These are phyloP conservation scores for Apodemus sylvaticus DNA, from an alignment of 2,113 vertebrate species.

Conservation along the genomic window DNA sequence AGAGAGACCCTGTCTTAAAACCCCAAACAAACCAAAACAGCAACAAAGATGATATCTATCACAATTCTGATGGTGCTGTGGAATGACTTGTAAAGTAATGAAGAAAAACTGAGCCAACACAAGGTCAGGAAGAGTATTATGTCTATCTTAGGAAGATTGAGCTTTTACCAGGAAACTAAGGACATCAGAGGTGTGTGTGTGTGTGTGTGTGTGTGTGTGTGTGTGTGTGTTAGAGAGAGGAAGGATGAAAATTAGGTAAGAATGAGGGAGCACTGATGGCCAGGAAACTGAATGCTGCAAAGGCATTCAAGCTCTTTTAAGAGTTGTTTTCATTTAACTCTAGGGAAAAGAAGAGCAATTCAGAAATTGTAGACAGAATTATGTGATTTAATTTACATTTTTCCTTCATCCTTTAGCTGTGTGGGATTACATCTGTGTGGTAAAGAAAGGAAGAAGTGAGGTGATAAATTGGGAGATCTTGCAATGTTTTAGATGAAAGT, in stretches of 20 bases:
- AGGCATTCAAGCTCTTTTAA: background rate
- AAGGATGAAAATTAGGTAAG: background rate
- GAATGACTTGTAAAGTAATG: background rate
- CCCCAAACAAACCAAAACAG: background rate
- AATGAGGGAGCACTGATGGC: background rate
- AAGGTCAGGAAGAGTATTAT: no score
- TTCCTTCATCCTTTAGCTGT: background rate
- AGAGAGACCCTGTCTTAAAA: background rate
- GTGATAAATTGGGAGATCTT: background rate
- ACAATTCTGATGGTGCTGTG: background rate
- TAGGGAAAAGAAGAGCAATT: background rate
- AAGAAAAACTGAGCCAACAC: background rate
- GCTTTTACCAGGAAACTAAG: background rate
- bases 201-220: background rate
- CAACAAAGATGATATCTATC: background rate
- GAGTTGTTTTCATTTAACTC: background rate
- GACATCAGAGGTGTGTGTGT: background rate
- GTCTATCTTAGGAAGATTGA: background rate
- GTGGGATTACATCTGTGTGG: background rate
- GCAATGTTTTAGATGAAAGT: background rate
- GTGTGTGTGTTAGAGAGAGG: background rate
- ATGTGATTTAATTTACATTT: background rate
- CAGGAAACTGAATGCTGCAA: background rate
- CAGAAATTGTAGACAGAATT: background rate
- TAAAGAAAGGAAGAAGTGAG: background rate